These are phyloP conservation scores for Ophioderma brevispina DNA, from an alignment of 35 echinoderm and acorn worm genomes.

Conservation along the genomic window DNA sequence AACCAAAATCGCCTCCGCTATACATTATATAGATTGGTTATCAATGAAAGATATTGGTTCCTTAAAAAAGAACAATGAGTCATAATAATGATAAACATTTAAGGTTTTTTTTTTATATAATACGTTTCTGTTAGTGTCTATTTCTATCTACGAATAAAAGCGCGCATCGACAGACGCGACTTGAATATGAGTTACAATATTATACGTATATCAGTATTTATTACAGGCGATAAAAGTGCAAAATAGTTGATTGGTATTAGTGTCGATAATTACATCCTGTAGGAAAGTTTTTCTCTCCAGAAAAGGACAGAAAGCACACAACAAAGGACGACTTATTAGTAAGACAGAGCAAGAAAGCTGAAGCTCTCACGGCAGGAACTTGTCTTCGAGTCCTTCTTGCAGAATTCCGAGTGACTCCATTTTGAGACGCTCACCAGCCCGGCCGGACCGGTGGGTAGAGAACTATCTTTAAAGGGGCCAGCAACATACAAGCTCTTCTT, in stretches of 20 bases:
- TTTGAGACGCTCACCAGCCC: not conserved
- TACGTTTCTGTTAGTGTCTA: not conserved
- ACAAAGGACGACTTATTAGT: not conserved
- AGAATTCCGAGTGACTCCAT: not conserved
- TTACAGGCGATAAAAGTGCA: not conserved
- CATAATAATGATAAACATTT: not conserved
- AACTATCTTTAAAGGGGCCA: constrained; percentile 21
- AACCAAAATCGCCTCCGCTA: not conserved
- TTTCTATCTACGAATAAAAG: not conserved
- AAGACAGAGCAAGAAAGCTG: not conserved
- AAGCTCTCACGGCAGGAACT: not conserved
- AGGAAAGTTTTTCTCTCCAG: not conserved
- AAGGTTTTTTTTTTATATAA: not conserved
- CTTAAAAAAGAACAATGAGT: not conserved
- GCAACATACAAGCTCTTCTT: constrained; percentile 71
- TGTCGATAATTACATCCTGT: not conserved
- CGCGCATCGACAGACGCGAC: not conserved
- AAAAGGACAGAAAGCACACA: not conserved
- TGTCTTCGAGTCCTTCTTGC: not conserved
- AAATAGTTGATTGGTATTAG: not conserved
- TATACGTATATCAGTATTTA: constrained; percentile 1
- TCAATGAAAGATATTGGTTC: not conserved
- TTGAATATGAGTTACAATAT: not conserved
- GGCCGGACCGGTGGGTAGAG: not conserved
- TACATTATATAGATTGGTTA: not conserved